Conservation (phyloP, 2,113 vertebrate genomes). For the Oophaga pumilio region DNA sequence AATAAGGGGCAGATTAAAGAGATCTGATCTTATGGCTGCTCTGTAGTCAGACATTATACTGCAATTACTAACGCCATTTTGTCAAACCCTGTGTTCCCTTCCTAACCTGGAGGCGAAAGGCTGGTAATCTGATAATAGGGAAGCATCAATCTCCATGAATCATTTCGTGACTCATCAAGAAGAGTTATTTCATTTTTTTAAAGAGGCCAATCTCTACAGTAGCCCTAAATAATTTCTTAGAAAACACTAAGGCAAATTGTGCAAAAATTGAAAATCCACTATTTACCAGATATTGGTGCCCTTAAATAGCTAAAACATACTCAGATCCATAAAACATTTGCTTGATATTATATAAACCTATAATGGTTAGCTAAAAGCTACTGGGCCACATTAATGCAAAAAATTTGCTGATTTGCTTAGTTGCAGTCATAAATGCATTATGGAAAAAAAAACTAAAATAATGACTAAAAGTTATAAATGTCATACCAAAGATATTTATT, state of each 20-base stretch:
- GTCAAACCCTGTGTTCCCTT: constrained; percentile 2
- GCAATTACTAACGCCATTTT: constrained; percentile 17
- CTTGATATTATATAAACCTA: too few relatives aligned
- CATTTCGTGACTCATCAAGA: constrained; percentile 7
- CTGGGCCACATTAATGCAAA: too few relatives aligned
- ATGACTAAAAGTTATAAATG: too few relatives aligned
- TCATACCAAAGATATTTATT: too few relatives aligned
- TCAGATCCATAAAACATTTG: too few relatives aligned
- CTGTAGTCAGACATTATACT: constrained; percentile 2
- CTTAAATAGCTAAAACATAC: too few relatives aligned
- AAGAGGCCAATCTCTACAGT: background rate
- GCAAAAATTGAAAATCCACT: background rate
- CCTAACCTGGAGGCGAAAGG: constrained; percentile 24
- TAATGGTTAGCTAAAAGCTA: too few relatives aligned
- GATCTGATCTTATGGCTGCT: background rate
- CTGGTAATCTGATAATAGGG: constrained; percentile 39
- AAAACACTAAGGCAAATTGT: background rate
- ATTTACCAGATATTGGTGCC: too few relatives aligned
- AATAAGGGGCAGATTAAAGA: constrained; percentile 19
- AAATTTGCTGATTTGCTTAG: too few relatives aligned
- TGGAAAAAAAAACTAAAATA: too few relatives aligned
- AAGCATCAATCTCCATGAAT: constrained; percentile 25
- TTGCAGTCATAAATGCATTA: too few relatives aligned
- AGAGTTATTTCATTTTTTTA: background rate
- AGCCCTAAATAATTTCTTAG: background rate